Base-by-base conservation (phyloP, 2,113 vertebrate species). In the Leptodactylus fuscus region DNA sequence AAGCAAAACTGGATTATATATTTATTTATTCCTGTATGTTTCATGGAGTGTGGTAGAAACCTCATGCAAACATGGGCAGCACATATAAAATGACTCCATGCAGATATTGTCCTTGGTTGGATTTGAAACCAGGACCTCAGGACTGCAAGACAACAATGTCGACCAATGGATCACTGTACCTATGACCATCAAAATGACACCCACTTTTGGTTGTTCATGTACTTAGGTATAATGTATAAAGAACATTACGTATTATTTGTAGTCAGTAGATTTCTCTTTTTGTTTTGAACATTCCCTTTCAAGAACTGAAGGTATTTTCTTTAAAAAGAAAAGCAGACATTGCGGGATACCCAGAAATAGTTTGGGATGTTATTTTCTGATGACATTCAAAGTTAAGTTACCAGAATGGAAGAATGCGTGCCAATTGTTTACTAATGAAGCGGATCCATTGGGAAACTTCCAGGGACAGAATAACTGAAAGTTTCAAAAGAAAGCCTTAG, bases 361-460 rank as follows among this genome's bases (percentile, higher is more conserved):
- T 38, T 38, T 38, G 11, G 32, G 77, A 79, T 79, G 34, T 55
- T 24, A 34, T 58, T 67, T 71, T 36, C 7, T 53, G 89, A 87
- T 62, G 51, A 74, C 4, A 53, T 73, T 86, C 20, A 73, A 87
- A 81, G 84, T 58, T 55, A 87, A 9, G 29, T 90, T 81, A 7
- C 15, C 46, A 36, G 1, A 87, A 89, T 70, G 20, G 60, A 91
- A 89, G 62, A 77, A 36, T 32, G 27, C 73, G 87, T 36, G 5
- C 18, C 24, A 78, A 67, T 88, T 29, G 76, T 88, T 82, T 69
- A 22, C 82, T 82, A 88, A 60, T 88, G 74, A 86, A 88, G 85
- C 49, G 36, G 1, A 4, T 87, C 67, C 67, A 77, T 0, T 86
- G 29, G 75, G 62, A 89, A 83, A 84, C 82, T 89, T 90, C 88